These are phyloP conservation scores for Dinothrombium tinctorium DNA, from an alignment of 1,140 invertebrate genomes.

Conservation along the genomic window DNA sequence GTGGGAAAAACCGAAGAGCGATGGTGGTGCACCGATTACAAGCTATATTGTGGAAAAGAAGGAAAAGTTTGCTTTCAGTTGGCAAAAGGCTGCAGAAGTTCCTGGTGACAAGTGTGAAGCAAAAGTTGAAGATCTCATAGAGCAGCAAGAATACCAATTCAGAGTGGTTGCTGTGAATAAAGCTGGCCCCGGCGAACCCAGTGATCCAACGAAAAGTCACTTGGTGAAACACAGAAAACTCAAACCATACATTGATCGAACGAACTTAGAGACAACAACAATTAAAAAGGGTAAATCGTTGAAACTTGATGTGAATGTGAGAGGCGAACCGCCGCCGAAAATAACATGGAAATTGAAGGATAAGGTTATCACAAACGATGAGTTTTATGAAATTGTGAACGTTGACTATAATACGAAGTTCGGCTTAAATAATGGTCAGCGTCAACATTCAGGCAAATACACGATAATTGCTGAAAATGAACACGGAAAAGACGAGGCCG, in stretches of 20 bases:
- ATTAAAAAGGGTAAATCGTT: conserved; percentile 75
- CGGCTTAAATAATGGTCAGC: conserved; percentile 53
- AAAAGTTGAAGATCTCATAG: conserved; percentile 45
- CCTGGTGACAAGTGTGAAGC: conserved; percentile 65
- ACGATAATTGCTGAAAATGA: conserved; percentile 66
- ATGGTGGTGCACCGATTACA: conserved; percentile 72
- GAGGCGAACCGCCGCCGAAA: conserved; percentile 86
- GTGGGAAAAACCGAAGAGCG: conserved; percentile 68
- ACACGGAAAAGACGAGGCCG: conserved; percentile 67
- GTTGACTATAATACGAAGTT: conserved; percentile 33
- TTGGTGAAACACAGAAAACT: conserved; percentile 46
- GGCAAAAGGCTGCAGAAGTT: conserved; percentile 71
- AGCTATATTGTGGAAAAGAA: conserved; percentile 89
- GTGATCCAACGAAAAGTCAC: conserved; percentile 17
- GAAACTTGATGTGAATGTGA: conserved; percentile 70
- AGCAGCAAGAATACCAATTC: conserved; percentile 67
- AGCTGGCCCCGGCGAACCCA: conserved; percentile 77
- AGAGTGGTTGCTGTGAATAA: conserved; percentile 89
- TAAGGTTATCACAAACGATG: conserved; percentile 20
- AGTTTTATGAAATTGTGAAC: conserved; percentile 32
- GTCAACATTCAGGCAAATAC: conserved; percentile 78
- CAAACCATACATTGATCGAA: conserved; percentile 48
- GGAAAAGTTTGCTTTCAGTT: conserved; percentile 72
- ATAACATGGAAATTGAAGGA: conserved; percentile 57
- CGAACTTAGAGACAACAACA: conserved; percentile 58